phyloP scores from a whole-genome alignment of 2,797 vertebrate species.

The Sebastiscus tertius region DNA sequence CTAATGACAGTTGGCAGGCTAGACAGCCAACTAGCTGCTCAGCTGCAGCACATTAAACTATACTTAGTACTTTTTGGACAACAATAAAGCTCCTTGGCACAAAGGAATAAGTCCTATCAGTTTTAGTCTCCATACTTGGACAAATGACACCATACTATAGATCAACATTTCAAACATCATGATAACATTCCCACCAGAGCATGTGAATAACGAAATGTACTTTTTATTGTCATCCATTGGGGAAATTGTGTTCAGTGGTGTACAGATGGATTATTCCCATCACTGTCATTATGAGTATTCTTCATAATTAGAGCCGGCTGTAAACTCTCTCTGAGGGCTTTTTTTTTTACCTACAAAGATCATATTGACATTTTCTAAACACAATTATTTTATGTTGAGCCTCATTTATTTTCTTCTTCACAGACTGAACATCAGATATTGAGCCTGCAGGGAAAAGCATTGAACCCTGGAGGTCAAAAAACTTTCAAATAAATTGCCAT shows the following conservation, averaged over 20 bases:
- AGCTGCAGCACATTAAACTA: too few species aligned
- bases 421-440: neutral
- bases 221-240: neutral
- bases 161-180: neutral
- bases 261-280: neutral
- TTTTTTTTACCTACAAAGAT: neutral
- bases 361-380: conserved; percentile 4
- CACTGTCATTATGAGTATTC: neutral
- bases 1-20: too few species aligned
- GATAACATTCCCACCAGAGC: neutral
- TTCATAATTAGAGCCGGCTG: conserved; percentile 2
- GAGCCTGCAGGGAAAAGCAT: neutral
- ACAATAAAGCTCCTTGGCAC: neutral
- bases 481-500: neutral
- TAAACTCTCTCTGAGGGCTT: neutral
- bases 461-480: neutral
- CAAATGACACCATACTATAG: neutral
- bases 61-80: neutral
- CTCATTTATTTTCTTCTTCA: conserved; percentile 6
- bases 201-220: neutral
- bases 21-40: too few species aligned
- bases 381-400: neutral
- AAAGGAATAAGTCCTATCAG: neutral
- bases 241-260: neutral
- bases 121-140: neutral